Evolutionary conservation across 2,797 vertebrate genomes (phyloP), one percentile per base, ranked within the genome.

Genomic region (Yasuhikotakia modesta): DNA sequence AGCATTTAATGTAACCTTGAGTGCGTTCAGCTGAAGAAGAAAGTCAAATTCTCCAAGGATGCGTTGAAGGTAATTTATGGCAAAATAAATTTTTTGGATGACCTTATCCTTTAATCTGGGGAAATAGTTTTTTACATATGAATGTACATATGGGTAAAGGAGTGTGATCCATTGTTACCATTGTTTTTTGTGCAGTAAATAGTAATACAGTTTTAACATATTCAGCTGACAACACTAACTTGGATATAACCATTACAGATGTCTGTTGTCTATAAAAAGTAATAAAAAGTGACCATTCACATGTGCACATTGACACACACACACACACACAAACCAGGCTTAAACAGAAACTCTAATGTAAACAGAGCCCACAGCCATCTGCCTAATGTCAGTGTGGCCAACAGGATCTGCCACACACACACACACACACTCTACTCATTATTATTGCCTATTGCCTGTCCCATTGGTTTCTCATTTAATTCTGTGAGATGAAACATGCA

Each of bases 331-430:
- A 83, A 84, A 86, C 86, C 87, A 66, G 11, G 69, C 91, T 92
- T 93, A 89, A 91, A 91, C 89, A 92, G 90, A 87, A 86, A 90
- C 87, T 88, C 86, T 85, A 92, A 90, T 89, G 92, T 91, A 92
- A 93, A 94, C 91, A 93, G 88, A 90, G 87, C 86, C 87, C 45
- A 27, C 79, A 90, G 90, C 91, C 92, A 93, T 93, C 92, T 93
- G 93, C 90, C 88, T 90, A 89, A 90, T 91, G 91, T 93, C 89
- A 89, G 88, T 85, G 85, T 87, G 88, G 89, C 79, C 32, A 70
- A 19, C 63, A 73, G 45, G 43, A 45, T 60, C 77, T 53, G 24
- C 43, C 43, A 48, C 30, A 53, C 55, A 53, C 75, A 63, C 69
- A 74, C 39, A 72, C 68, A 67, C 50, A 75, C 65, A 74, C 71